Evolutionary conservation across 2,888 invertebrate genomes (phyloP).

Genomic region (Escarpia spicata): DNA sequence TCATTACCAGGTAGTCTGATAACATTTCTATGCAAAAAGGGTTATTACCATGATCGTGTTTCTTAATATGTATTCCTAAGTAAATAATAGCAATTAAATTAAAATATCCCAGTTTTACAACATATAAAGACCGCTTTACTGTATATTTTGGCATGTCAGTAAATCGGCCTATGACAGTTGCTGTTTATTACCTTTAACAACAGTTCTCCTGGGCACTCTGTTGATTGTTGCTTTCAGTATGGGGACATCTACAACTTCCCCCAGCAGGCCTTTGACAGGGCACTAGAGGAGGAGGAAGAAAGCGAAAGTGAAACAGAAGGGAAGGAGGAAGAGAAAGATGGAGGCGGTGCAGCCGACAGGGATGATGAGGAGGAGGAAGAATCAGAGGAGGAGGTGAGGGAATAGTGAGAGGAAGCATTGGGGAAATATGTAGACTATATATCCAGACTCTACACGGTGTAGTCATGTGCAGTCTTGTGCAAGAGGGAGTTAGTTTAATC

Average conservation of each 20-base stretch:
- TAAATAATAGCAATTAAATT: too few relatives aligned
- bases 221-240: constrained; percentile 74
- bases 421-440: constrained; percentile 22
- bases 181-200: neutral
- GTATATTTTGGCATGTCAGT: neutral
- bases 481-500: neutral
- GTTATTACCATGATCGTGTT: too few relatives aligned
- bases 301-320: constrained; percentile 19
- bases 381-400: constrained; percentile 23
- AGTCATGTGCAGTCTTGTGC: neutral
- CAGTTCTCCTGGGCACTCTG: neutral
- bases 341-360: constrained; percentile 25
- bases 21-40: too few relatives aligned
- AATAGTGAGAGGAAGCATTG: constrained; percentile 18
- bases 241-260: constrained; percentile 99
- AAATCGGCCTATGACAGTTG: neutral
- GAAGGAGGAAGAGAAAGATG: constrained; percentile 23
- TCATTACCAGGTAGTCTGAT: too few relatives aligned
- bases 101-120: neutral
- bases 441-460: neutral
- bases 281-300: constrained; percentile 32
- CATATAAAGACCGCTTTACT: neutral
- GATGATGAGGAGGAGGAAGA: constrained; percentile 22
- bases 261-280: constrained; percentile 29
- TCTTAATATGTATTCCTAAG: too few relatives aligned